Evolutionary conservation across 2,113 vertebrate genomes (phyloP), one percentile per base, ranked within the genome.

Genomic region (Alectura lathami): DNA sequence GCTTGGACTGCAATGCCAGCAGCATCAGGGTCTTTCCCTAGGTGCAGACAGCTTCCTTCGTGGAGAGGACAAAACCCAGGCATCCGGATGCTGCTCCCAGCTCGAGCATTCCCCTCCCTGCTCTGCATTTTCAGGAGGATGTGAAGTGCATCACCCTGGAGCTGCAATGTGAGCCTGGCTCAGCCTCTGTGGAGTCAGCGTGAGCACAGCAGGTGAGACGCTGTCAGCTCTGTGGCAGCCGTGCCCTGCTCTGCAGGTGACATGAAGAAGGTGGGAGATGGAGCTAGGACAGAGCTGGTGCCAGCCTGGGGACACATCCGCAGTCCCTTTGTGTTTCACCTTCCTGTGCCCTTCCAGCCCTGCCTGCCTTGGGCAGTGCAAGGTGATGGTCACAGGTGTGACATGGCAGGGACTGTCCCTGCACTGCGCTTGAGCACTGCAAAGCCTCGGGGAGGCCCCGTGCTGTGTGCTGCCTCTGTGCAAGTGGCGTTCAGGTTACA

Each of bases 41-140:
- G 91, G 84, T 89, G 93, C 78, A 79, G 94, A 94, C 94, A 95
- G 93, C 94, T 89, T 91, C 78, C 62, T 87, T 17, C 78, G 9
- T 0, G 1, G 60, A 38, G 70, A 82, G 57, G 91, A 96, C 74
- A 76, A 72, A 83, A 60, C 1, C 74, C 94, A 94, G 94, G 40
- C 78, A 45, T 36, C 62, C 5, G 74, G 5, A 66, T 60, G 87
- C 53, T 82, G 82, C 84, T 93, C 43, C 51, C 57, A 68, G 91
- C 1, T 2, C 69, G 13, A 38, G 73, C 0, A 0, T 29, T 40
- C 43, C 84, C 74, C 74, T 79, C 75, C 80, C 83, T 53, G 45
- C 91, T 51, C 83, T 2, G 11, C 9, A 0, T 56, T 8, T 13
- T n/a, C 0, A 2, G 13, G 36, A 40, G 47, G 43, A 7, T 75